A percentile compares a stretch with the other conserved stretches of the same genome.
These are phyloP conservation scores for Protaetia brevitarsis DNA, from an alignment of 1,140 invertebrate species.

Conservation along the genomic window DNA sequence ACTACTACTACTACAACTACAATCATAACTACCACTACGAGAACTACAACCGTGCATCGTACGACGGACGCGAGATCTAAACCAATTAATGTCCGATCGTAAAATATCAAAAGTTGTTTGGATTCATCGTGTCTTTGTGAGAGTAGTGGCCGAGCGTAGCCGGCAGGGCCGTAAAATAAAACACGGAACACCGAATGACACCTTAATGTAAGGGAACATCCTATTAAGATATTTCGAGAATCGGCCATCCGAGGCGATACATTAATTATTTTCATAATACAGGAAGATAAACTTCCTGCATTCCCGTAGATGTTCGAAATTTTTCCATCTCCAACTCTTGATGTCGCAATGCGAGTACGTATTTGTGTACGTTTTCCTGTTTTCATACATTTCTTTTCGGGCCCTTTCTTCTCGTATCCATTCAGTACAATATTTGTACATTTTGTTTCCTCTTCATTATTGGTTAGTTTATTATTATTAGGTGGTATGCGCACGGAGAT, in stretches of 20 bases:
- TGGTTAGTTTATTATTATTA: too few species aligned
- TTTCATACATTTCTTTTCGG: too few species aligned
- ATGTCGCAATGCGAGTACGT: too few species aligned
- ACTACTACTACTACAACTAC: too few species aligned
- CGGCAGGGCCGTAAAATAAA: conserved; percentile 13
- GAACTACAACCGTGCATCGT: background rate
- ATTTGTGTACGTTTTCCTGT: too few species aligned
- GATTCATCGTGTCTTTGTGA: conserved; percentile 12
- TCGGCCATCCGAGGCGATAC: conserved; percentile 3
- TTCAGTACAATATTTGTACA: too few species aligned
- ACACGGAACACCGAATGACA: conserved; percentile 4
- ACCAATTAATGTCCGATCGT: conserved; percentile 17
- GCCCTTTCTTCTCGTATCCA: too few species aligned
- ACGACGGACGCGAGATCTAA: conserved; percentile 12
- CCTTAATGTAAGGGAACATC: conserved; percentile 16
- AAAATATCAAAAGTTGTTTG: conserved; percentile 16
- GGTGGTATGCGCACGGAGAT: too few species aligned
- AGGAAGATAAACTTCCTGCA: conserved; percentile 16
- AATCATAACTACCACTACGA: background rate
- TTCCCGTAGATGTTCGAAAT: background rate
- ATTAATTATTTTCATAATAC: conserved; percentile 19
- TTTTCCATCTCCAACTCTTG: too few species aligned
- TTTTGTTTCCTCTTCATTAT: too few species aligned
- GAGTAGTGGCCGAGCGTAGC: background rate
- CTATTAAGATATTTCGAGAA: conserved; percentile 18